These are phyloP conservation scores for Drosophila leonis DNA, from an alignment of 2,888 invertebrate genomes.

Conservation along the genomic window DNA sequence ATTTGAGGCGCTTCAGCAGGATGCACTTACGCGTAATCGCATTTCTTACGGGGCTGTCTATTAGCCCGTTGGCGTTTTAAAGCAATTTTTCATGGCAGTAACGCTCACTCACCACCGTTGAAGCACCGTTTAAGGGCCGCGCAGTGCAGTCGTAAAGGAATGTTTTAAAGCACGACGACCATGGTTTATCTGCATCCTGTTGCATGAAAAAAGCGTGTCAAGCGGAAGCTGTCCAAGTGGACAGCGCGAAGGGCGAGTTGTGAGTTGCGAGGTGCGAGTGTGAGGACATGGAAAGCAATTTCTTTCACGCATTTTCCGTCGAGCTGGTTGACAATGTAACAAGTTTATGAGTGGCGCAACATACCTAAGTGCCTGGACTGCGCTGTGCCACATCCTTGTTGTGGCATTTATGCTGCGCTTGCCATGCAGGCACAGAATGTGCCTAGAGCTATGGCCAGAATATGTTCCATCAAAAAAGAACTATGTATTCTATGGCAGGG, in stretches of 20 bases:
- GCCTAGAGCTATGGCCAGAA: conserved; percentile 35
- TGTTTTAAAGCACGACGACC: conserved; percentile 41
- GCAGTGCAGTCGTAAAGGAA: conserved; percentile 30
- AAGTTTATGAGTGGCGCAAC: conserved; percentile 59
- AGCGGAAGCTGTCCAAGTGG: not conserved
- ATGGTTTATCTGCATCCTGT: conserved; percentile 75
- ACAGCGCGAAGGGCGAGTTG: not conserved
- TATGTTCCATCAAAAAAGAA: conserved; percentile 13
- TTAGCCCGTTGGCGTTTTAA: conserved; percentile 45
- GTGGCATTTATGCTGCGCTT: conserved; percentile 26
- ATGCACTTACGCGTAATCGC: conserved; percentile 64
- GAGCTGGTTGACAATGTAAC: conserved; percentile 67
- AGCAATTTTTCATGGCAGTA: conserved; percentile 37
- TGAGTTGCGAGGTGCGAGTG: not conserved
- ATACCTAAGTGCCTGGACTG: conserved; percentile 13
- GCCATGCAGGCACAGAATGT: conserved; percentile 34
- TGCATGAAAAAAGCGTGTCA: conserved; percentile 40
- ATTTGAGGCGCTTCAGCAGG: conserved; percentile 64
- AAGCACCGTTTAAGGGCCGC: conserved; percentile 17
- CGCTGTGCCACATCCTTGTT: conserved; percentile 20
- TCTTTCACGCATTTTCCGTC: conserved; percentile 30
- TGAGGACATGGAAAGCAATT: conserved; percentile 9
- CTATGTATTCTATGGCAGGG: conserved; percentile 9
- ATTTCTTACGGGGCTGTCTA: conserved; percentile 45
- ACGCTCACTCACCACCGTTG: not conserved